These are phyloP conservation scores for Thamnophis elegans DNA, from an alignment of 2,797 vertebrate genomes.

Conservation along the genomic window DNA sequence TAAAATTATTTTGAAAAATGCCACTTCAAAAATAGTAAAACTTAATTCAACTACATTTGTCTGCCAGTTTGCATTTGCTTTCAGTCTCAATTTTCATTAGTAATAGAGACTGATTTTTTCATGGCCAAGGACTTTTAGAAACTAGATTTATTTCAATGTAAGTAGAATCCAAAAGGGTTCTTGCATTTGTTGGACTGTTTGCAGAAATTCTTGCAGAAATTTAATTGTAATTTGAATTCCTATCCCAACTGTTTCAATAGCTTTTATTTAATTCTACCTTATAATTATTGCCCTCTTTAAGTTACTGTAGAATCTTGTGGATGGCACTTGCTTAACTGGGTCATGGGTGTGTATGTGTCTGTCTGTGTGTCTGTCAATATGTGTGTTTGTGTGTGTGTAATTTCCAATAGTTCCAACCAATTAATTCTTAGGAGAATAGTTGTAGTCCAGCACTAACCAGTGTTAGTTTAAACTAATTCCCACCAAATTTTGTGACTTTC, in stretches of 20 bases:
- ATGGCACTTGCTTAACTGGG: not conserved
- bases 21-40: not conserved
- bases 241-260: not conserved
- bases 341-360: not conserved
- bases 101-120: conserved; percentile 1
- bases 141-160: conserved; percentile 16
- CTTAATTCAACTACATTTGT: not conserved
- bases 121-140: conserved; percentile 22
- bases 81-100: not conserved
- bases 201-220: conserved; percentile 15
- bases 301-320: conserved; percentile 11
- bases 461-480: not conserved
- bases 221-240: not conserved
- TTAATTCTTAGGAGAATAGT: not conserved
- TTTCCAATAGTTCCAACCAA: not conserved
- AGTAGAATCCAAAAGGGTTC: conserved; percentile 7
- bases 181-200: conserved; percentile 43
- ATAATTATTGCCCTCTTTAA: conserved; percentile 16
- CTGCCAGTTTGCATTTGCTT: not conserved
- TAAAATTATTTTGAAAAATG: not conserved
- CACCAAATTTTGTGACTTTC: not conserved
- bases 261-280: not conserved
- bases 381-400: not conserved
- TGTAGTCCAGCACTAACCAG: not conserved
- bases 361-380: not conserved